A percentile compares a stretch with the other conserved stretches of the same genome.
Conservation (phyloP, 2,797 vertebrate species). For the Sternotherus odoratus region DNA sequence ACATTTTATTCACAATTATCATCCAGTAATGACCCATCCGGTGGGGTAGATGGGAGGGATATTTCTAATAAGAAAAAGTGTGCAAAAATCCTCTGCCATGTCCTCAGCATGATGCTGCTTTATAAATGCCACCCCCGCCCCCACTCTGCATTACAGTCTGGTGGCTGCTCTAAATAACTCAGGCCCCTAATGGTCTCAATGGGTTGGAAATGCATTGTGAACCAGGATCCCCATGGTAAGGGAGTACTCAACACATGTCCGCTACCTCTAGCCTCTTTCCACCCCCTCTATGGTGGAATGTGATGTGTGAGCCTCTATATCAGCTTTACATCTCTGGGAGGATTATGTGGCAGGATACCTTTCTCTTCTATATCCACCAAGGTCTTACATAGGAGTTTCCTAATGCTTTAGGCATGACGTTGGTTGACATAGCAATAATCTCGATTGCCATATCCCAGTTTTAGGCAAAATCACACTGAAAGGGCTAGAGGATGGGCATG, state of each 20-base stretch:
- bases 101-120: too few relatives aligned
- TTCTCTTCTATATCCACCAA: not conserved
- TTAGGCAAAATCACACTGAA: not conserved
- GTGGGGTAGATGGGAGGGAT: not conserved
- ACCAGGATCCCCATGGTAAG: not conserved
- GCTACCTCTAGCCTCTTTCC: not conserved
- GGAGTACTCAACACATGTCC: not conserved
- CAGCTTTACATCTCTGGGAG: not conserved
- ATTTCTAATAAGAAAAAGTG: not conserved
- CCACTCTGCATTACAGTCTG: too few relatives aligned
- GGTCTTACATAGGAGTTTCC: not conserved
- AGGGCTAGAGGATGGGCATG: not conserved
- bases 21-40: not conserved
- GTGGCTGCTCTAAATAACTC: not conserved
- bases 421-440: not conserved
- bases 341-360: not conserved
- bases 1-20: not conserved
- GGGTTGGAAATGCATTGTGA: not conserved
- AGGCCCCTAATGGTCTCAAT: not conserved
- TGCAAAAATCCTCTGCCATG: not conserved
- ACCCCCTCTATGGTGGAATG: not conserved
- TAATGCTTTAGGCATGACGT: not conserved
- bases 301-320: not conserved
- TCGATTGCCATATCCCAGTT: not conserved
- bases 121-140: too few relatives aligned